Base-by-base conservation (phyloP, 2,888 invertebrate species). In the Ochropleura plecta region DNA sequence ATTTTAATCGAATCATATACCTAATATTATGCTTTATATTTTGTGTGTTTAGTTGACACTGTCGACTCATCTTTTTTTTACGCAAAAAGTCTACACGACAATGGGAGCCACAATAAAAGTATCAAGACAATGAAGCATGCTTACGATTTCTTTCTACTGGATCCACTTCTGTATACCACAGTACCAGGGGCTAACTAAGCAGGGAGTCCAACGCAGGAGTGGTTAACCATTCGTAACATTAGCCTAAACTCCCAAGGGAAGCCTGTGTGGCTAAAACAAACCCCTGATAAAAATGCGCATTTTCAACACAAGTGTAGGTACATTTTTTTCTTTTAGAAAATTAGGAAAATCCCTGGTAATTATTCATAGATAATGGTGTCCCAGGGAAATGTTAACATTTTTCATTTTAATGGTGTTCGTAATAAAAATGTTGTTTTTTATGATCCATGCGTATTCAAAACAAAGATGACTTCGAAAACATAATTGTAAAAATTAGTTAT, bases 171-270 rank as follows among this genome's bases (percentile, higher is more conserved):
- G 78, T 77, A 44, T 73, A 55, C 51, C 77, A 80, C 70, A 80
- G 85, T 92, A 89, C 91, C 70, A 44, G 72, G 76, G 68, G 69
- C 81, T 86, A 84, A 87, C 83, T 88, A 90, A 90, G 86, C 86
- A 82, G 86, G 90, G 90, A 86, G 44, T 90, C 90, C 83, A 74
- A 89, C 81, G 79, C 86, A 86, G 88, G 88, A 90, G 91, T 91
- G 92, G 91, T 91, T 91, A 91, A 89, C 91, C 92, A 92, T 93
- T 92, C 88, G 91, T 92, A 89, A 91, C 89, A 73, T 88, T 88
- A 89, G 87, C 78, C 67, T 20, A 20, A 42, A 16, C 30, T 55
- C 88, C 76, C 70, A 74, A 83, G 85, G 86, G 82, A 84, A 85
- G 81, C 85, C 90, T 88, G 82, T 90, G 91, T 79, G 90, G 89